These are phyloP conservation scores for Acromyrmex charruanus DNA, from an alignment of 1,140 invertebrate species.

Conservation along the genomic window DNA sequence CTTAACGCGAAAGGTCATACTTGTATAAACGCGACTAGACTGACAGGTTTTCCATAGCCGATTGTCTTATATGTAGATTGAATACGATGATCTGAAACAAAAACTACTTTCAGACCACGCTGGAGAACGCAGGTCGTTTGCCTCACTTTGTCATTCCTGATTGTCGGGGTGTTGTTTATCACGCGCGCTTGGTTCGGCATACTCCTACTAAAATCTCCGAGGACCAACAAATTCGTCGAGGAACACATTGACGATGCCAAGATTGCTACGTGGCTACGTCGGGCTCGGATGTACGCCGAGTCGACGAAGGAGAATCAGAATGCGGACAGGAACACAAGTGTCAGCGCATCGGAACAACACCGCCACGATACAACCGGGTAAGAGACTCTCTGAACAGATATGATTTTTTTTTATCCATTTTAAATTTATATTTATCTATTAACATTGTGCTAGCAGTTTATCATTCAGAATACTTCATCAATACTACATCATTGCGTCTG, in stretches of 20 bases:
- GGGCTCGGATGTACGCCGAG: constrained; percentile 80
- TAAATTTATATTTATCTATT: background rate
- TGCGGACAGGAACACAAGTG: constrained; percentile 74
- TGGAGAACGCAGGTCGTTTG: constrained; percentile 76
- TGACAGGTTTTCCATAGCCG: background rate
- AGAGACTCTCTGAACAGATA: background rate
- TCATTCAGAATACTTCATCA: too few species aligned
- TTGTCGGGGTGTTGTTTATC: constrained; percentile 72
- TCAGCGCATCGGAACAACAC: constrained; percentile 59
- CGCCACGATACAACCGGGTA: constrained; percentile 65
- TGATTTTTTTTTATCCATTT: background rate
- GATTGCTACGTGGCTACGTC: constrained; percentile 80
- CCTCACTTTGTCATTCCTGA: constrained; percentile 69
- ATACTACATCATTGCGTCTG: too few species aligned
- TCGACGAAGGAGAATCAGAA: constrained; percentile 81
- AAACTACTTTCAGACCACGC: constrained; percentile 70
- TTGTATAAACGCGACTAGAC: background rate
- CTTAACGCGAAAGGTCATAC: constrained; percentile 2
- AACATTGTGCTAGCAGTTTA: too few species aligned
- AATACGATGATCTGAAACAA: background rate
- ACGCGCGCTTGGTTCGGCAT: constrained; percentile 73
- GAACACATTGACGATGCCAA: constrained; percentile 74
- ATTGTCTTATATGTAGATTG: background rate
- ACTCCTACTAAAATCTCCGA: constrained; percentile 54
- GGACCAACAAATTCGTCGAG: constrained; percentile 42